phyloP scores from a whole-genome alignment of 2,888 invertebrate species.

The Metopia argyrocephala region DNA sequence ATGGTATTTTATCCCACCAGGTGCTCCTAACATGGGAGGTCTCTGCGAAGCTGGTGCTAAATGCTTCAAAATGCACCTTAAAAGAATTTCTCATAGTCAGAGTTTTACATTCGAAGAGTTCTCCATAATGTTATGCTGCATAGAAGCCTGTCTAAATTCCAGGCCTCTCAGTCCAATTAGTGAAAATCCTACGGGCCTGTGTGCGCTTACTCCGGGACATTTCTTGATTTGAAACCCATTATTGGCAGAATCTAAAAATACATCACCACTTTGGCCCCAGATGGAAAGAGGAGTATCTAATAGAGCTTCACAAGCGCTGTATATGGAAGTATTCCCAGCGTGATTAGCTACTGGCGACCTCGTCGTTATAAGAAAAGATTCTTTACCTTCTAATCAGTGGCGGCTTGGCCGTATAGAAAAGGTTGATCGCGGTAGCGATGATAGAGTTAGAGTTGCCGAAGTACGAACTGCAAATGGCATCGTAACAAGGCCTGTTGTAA shows the following conservation, averaged over 20 bases:
- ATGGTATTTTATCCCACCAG: constrained; percentile 35
- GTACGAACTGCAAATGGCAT: too few relatives aligned
- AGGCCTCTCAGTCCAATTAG: constrained; percentile 26
- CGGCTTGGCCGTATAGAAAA: constrained; percentile 15
- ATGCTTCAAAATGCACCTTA: constrained; percentile 34
- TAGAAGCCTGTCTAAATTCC: constrained; percentile 38
- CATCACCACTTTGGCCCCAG: constrained; percentile 23
- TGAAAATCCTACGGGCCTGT: constrained; percentile 25
- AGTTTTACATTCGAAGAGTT: too few relatives aligned
- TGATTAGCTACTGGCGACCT: constrained; percentile 13
- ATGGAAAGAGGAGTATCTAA: constrained; percentile 49
- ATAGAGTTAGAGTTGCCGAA: too few relatives aligned
- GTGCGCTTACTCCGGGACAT: constrained; percentile 21
- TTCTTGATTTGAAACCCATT: constrained; percentile 7
- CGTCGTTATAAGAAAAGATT: constrained; percentile 7
- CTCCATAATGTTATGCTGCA: constrained; percentile 18
- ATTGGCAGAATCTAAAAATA: constrained; percentile 18
- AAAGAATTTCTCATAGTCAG: constrained; percentile 9
- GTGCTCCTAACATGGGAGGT: constrained; percentile 31
- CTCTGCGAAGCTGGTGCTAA: constrained; percentile 40
- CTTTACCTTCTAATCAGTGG: constrained; percentile 20
- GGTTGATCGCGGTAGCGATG: too few relatives aligned
- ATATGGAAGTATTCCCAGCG: constrained; percentile 41
- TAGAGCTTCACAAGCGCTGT: constrained; percentile 30
- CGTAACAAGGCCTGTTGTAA: constrained; percentile 14